Conservation (phyloP, 1,140 invertebrate species). For the Trachymyrmex cornetzi region DNA sequence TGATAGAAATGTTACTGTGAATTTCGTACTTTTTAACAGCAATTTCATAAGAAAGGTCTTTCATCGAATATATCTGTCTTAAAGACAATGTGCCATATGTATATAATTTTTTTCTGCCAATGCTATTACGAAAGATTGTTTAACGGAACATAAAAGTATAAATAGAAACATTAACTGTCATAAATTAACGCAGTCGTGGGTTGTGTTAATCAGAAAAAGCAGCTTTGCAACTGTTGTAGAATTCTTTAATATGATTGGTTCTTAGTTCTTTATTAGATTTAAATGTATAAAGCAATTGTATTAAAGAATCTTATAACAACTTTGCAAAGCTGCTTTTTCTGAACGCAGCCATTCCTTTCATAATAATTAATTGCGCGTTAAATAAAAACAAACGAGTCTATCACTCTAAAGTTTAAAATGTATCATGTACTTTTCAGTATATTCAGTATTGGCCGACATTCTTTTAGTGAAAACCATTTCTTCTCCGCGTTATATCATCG, state of each 20-base stretch:
- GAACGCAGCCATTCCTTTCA: background rate
- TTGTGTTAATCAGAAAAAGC: too few species aligned
- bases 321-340: too few species aligned
- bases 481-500: background rate
- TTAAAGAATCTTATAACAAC: too few species aligned
- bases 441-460: constrained; percentile 27
- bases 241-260: too few species aligned
- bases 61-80: constrained; percentile 2
- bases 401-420: background rate
- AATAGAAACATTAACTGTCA: background rate
- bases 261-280: too few species aligned
- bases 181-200: background rate
- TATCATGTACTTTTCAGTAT: constrained; percentile 12
- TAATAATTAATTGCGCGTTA: background rate
- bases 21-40: constrained; percentile 3
- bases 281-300: too few species aligned
- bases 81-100: background rate
- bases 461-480: background rate
- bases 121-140: background rate
- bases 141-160: background rate
- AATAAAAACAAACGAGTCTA: background rate
- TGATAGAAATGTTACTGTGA: background rate
- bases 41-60: background rate
- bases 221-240: too few species aligned
- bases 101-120: background rate